A percentile compares a stretch with the other conserved stretches of the same genome.
These are phyloP conservation scores for Clarias macrocephalus DNA, from an alignment of 2,113 vertebrate genomes.

Conservation along the genomic window DNA sequence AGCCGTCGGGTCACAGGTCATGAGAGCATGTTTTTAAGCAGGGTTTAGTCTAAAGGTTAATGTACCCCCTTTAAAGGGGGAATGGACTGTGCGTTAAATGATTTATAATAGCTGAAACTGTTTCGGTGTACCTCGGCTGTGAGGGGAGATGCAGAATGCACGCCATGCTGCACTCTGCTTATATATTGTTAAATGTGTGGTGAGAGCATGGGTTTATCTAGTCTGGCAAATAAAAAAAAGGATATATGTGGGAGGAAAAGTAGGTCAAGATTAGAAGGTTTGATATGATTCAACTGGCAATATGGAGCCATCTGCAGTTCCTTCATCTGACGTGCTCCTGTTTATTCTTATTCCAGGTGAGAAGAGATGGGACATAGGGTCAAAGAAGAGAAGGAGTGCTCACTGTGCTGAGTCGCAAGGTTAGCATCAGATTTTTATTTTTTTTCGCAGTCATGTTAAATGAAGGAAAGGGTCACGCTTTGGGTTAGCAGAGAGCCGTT, in stretches of 20 bases:
- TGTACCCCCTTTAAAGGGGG: constrained; percentile 61
- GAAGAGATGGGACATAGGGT: constrained; percentile 16
- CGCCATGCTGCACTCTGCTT: constrained; percentile 50
- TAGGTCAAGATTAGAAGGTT: constrained; percentile 54
- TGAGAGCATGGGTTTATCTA: constrained; percentile 52
- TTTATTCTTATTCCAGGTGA: constrained; percentile 42
- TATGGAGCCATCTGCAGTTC: constrained; percentile 42
- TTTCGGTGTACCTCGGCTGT: constrained; percentile 70
- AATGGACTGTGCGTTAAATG: constrained; percentile 74
- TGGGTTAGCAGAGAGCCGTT: constrained; percentile 22
- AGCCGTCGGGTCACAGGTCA: constrained; percentile 51
- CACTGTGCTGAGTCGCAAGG: constrained; percentile 11
- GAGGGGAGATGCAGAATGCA: constrained; percentile 56
- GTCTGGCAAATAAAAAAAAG: constrained; percentile 5
- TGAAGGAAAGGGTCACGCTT: constrained; percentile 4
- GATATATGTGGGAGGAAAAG: constrained; percentile 53
- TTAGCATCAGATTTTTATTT: constrained; percentile 30
- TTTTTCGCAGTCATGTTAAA: constrained; percentile 12
- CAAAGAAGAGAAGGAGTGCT: neutral
- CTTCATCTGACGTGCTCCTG: constrained; percentile 42
- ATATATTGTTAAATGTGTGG: constrained; percentile 49
- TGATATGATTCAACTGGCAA: constrained; percentile 40
- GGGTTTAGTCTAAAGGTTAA: constrained; percentile 54
- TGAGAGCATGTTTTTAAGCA: constrained; percentile 72
- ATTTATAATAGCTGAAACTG: constrained; percentile 78